Conservation (phyloP, 2,797 vertebrate species). For the Diceros bicornis region DNA sequence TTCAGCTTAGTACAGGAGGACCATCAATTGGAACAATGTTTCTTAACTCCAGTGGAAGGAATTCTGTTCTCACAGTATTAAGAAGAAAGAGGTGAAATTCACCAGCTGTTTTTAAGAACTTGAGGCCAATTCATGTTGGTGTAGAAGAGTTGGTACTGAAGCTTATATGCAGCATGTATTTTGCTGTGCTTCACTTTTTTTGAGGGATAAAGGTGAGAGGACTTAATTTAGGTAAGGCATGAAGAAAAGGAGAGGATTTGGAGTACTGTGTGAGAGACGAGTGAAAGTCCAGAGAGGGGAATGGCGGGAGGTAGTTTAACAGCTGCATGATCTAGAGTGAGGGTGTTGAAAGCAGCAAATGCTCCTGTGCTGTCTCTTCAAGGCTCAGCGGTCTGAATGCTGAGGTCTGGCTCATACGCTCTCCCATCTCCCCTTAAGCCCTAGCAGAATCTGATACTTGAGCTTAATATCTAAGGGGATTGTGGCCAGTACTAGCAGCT, state of each 20-base stretch:
- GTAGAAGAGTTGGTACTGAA: background rate
- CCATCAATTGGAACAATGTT: background rate
- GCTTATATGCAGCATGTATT: background rate
- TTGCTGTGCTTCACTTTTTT: background rate
- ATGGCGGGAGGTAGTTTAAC: background rate
- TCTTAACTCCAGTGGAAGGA: background rate
- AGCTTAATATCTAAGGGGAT: background rate
- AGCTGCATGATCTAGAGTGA: accelerated
- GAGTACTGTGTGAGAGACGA: background rate
- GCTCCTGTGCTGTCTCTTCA: accelerated
- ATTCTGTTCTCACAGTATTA: background rate
- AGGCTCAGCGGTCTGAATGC: background rate
- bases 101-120: background rate
- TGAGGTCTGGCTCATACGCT: background rate
- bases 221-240: background rate
- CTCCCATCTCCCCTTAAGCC: background rate
- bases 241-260: background rate
- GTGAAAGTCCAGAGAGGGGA: background rate
- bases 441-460: background rate
- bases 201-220: background rate
- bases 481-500: background rate
- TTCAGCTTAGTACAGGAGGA: background rate
- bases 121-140: background rate
- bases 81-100: background rate
- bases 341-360: accelerated